phyloP scores from a whole-genome alignment of 2,113 vertebrate species.

The Ammodramus savannarum region DNA sequence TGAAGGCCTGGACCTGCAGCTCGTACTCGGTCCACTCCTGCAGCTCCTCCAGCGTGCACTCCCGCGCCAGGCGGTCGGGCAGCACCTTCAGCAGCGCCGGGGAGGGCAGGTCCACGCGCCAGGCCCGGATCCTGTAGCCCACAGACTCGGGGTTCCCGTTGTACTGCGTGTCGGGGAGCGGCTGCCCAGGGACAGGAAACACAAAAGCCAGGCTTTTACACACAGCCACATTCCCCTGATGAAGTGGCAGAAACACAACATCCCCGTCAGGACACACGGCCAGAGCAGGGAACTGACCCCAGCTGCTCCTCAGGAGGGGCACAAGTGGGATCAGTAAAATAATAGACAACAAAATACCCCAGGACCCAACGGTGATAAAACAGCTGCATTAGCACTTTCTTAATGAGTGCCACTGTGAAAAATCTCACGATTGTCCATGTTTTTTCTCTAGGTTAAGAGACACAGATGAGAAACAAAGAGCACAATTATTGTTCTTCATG shows the following conservation, averaged over 20 bases:
- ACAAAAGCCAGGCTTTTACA: too few species aligned
- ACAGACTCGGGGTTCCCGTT: slow-evolving; percentile 90
- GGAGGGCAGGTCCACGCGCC: slow-evolving; percentile 71
- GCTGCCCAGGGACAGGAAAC: slow-evolving; percentile 61
- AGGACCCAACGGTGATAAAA: not conserved
- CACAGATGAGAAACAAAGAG: not conserved
- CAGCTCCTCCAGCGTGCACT: slow-evolving; percentile 83
- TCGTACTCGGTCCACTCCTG: slow-evolving; percentile 90
- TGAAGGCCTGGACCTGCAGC: slow-evolving; percentile 90
- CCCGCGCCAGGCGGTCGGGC: slow-evolving; percentile 72
- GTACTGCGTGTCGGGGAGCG: slow-evolving; percentile 83
- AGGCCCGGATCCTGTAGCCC: slow-evolving; percentile 83
- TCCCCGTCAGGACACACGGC: fast-evolving
- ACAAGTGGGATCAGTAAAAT: not conserved
- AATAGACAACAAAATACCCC: not conserved
- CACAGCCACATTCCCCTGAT: too few species aligned
- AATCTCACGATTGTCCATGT: not conserved
- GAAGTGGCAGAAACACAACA: not conserved
- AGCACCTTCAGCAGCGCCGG: slow-evolving; percentile 63
- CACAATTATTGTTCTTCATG: not conserved
- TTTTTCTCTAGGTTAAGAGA: not conserved
- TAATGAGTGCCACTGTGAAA: not conserved
- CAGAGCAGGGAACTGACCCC: not conserved
- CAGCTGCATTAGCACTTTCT: not conserved
- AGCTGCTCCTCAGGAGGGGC: not conserved